Evolutionary conservation across 2,888 invertebrate genomes (phyloP), one percentile per base, ranked within the genome.

Genomic region (Volucella zonaria): DNA sequence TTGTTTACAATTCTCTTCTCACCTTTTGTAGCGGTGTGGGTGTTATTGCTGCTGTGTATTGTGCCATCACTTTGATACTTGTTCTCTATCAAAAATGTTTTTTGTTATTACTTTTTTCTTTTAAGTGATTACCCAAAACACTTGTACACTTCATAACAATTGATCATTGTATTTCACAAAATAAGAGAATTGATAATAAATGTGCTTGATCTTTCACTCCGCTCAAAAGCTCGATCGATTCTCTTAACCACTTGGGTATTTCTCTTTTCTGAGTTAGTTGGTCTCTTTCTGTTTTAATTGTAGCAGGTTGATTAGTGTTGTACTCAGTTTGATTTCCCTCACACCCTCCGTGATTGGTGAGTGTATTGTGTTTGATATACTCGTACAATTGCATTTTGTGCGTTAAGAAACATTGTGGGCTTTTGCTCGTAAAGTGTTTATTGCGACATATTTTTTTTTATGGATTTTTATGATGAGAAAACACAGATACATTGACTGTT

Each of bases 321-420:
- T 31, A 23, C 3, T 14, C 38, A 10, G 6, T 58, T 47, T 23
- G 45, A 59, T 59, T 64, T 52, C 51, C 45, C 14, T 12, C 18
- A 23, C 42, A 18, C 58, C 49, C 47, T 23, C n/a, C 3, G n/a
- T 15, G 42, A 15, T 67, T 23, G 47, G 51, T 58, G 31, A 31
- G 4, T 31, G 31, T 31, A 31, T 31, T 31, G 31, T 31, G 31
- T 31, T 31, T 31, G 31, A 31, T 31, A 31, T 31, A 31, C 6
- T 31, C 0, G 23, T 68, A 78, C 74, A 79, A 82, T 74, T 78
- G 68, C 74, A 79, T 68, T 78, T 74, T 74, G 58, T 64, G 58
- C 68, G 56, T 31, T 31, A 31, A 61, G 73, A 74, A 49, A 64
- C 71, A 61, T 31, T 6, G 31, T 31, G 31, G 31, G 61, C 59